Conservation (phyloP, 2,888 invertebrate genomes). For the Agrochola lota region DNA sequence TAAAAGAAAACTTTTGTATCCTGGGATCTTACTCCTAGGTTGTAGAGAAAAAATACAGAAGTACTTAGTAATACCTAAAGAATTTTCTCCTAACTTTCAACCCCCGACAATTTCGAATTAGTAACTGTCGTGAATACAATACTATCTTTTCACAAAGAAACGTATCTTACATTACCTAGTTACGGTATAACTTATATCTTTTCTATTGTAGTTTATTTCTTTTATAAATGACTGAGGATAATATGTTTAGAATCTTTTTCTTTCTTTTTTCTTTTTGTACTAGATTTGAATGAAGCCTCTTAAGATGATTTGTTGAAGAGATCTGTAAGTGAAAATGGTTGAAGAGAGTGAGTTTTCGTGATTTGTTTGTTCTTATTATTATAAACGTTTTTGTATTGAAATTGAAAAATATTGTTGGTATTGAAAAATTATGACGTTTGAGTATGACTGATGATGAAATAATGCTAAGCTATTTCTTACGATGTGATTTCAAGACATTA, state of each 20-base stretch:
- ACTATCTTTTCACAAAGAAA: slow-evolving; percentile 49
- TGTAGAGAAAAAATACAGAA: background rate
- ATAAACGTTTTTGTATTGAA: slow-evolving; percentile 3
- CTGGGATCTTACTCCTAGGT: too few species aligned
- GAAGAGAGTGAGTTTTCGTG: background rate
- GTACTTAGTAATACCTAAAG: background rate
- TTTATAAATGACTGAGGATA: slow-evolving; percentile 57
- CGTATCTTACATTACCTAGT: slow-evolving; percentile 28
- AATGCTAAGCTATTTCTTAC: background rate
- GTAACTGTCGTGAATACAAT: slow-evolving; percentile 60
- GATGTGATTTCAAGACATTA: background rate
- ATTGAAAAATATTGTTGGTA: background rate
- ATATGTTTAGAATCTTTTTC: slow-evolving; percentile 41
- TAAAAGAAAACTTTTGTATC: too few species aligned
- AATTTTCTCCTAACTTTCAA: slow-evolving; percentile 8
- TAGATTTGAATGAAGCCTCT: slow-evolving; percentile 37
- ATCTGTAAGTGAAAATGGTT: slow-evolving; percentile 24
- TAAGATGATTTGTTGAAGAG: slow-evolving; percentile 37
- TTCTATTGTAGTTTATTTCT: slow-evolving; percentile 57
- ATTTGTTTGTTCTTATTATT: slow-evolving; percentile 15
- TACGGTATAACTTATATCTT: slow-evolving; percentile 47
- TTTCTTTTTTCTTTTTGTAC: slow-evolving; percentile 17
- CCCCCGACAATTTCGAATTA: slow-evolving; percentile 50
- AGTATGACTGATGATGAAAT: background rate
- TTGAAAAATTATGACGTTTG: background rate